Base-by-base conservation (phyloP, 2,888 invertebrate species). In the Cataglyphis altisquamis region DNA sequence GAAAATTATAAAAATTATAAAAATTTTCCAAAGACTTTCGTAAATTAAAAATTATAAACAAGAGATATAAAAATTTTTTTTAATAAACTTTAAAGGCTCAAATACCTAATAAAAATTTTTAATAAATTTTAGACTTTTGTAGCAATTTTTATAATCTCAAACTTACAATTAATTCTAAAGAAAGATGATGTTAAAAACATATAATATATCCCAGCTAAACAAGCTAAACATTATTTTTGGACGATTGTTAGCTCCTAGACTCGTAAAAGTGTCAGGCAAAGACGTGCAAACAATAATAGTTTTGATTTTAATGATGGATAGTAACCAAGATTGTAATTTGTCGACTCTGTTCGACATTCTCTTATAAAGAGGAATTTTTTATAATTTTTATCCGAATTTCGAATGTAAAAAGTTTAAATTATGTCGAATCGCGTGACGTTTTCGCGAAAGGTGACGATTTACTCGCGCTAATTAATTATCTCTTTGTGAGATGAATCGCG, bases 391-490 rank as follows among this genome's bases (percentile, higher is more conserved):
- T 29, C 5, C 21, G 36, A 55, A 39, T 57, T 57, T 72, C 10
- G 18, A 1, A 6, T 32, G 10, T 18, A 39, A 18, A 39, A 18
- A 70, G 18, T 39, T 57, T 32, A 57, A 72, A 39, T 41, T 3
- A 72, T 5, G 15, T 9, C 0, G 21, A 12, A 55, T 4, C 39
- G 29, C 32, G n/a, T 15, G 12, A 75, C 29, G 29, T 29, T 8
- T 29, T 10, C 36, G n/a, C 8, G 66, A 66, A 62, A 81, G 36
- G 75, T 15, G 62, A 73, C 36, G 62, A 80, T 41, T 36, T 57
- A 74, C n/a, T 36, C 9, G 25, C 18, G 18, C 36, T 45, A 72
- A 74, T 74, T 62, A 74, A 81, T 75, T 75, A 45, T 72, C 41
- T 55, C 29, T 29, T 1, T 9, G 55, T 9, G 15, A 41, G 41